Base-by-base conservation (phyloP, 2,113 vertebrate species). In the Peromyscus polionotus region DNA sequence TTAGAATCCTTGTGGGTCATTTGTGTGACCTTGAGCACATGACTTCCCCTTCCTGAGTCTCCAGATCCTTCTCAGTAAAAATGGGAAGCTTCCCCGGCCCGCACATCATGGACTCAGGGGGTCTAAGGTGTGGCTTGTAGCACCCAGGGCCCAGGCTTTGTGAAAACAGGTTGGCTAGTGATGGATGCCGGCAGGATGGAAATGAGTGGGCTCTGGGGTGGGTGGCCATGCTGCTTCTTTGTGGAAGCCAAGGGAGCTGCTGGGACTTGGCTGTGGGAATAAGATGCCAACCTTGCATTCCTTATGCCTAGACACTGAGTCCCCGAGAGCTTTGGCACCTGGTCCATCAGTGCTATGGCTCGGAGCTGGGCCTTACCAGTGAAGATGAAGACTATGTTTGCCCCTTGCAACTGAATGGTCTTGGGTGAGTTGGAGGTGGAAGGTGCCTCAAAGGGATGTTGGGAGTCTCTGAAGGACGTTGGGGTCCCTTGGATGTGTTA, bases 371-470 rank as follows among this genome's bases (percentile, higher is more conserved):
- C 54, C 99, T 99, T 94, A 99, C 99, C 54, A 99, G 99, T 9
- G 99, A 99, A 97, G 99, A 99, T 0, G 99, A 99, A 57, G 99
- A 99, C 98, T 99, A 99, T 3, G 99, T 99, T 91, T 99, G 99
- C 92, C 99, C 99, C 79, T 98, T 99, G 24, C 99, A 99, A 95
- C 98, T 99, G 98, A 99, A 99, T 24, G 99, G 99, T 80, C 98
- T 99, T 88, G 99, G 99, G 99, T 99, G 98, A 99, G 99, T 98
- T 7, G 1, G 70, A 76, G 39, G 24, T 70, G 20, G 48, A 33
- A 54, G 22, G 16, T 19, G 61, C 28, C 5, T 13, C 76, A 6
- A 16, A 61, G 61, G 14, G 73, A 5, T 19, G 45, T 7, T 7
- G 33, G 63, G 85, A 54, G 65, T 45, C 31, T 24, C 42, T 1